Base-by-base conservation (phyloP, 2,888 invertebrate genomes). In the Ormyrus pomaceus region DNA sequence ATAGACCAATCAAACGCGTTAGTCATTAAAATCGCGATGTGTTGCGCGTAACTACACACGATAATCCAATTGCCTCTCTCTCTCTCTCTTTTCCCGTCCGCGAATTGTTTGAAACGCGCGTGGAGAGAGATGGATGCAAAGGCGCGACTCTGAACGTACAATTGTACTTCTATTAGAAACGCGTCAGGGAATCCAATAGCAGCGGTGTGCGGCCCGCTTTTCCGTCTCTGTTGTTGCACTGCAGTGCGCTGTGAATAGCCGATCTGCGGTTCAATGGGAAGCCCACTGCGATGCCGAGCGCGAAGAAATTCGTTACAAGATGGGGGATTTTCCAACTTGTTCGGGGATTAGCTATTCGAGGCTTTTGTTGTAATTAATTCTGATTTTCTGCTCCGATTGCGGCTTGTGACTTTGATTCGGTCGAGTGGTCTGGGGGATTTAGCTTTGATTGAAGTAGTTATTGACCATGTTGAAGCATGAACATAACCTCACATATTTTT, bases 1-100 rank as follows among this genome's bases (percentile, higher is more conserved):
- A 59, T 50, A 59, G 64, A 73, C 72, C 53, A 73, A 73, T 64
- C 46, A 64, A 73, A 53, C 19, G 64, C 46, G 3, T 13, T 8
- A 2, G 34, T 4, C 34, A 34, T 34, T 13, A 55, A 13, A 51
- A 53, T 6, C 55, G 56, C 56, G 69, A 70, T 70, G 58, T 62
- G 62, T 11, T 46, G 55, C 45, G 66, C 10, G 6, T 45, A 48
- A 46, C 48, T 69, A 59, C 45, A 69, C 11, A 13, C 56, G 77
- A 70, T 77, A 77, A 77, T 77, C 71, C 70, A 70, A 77, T 77
- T 71, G 77, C 62, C 64, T 45, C 19, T 9, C 9, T 53, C 51
- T 51, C 8, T n/a, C 19, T 7, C 1, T 7, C 7, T 19, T 0
- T 13, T 0, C 13, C 6, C 19, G 34, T 5, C 34, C 59, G 59